Base-by-base conservation (phyloP, 2,888 invertebrate species). In the Drosophila flavopinicola region DNA sequence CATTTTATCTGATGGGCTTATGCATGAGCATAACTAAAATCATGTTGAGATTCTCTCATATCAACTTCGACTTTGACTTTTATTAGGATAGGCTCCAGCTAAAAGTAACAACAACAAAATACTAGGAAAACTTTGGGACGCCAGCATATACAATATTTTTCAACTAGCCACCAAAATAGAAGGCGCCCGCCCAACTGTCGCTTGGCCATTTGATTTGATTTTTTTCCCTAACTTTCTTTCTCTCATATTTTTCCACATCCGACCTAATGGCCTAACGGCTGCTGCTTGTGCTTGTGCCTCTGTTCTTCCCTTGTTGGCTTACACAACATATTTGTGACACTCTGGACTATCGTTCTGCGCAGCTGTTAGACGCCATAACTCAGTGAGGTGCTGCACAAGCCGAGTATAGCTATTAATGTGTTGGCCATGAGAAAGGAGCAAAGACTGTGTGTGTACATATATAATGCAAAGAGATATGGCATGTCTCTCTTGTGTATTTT, bases 321-420 rank as follows among this genome's bases (percentile, higher is more conserved):
- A 60, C 85, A 79, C 68, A 78, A 68, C 69, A 66, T 66, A 66
- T 75, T 66, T 67, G 54, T 30, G 39, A 41, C 66, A 66, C 48
- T 27, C 37, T 63, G 45, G 47, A 11, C 57, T 48, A 53, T 69
- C 79, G 75, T 76, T 87, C 67, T 52, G 71, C 79, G 59, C 83
- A 83, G 85, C 83, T 85, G 87, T 69, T 83, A 68, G 79, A 63
- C 65, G 64, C 72, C 83, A 83, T 83, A 83, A 87, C 87, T 87
- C 85, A 84, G 84, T 48, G 54, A 76, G 53, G 45, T 56, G 33
- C 69, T 56, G 41, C 48, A 42, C 59, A 53, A 63, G 47, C 75
- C 64, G 47, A 63, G 51, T 30, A 44, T n/a, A n/a, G n/a, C 20
- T 25, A 15, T n/a, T 32, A 53, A 35, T 54, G 20, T 32, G 15